Evolutionary conservation across 1,140 invertebrate genomes (phyloP), one percentile per base, ranked within the genome.

Genomic region (Drosophila dunni): DNA sequence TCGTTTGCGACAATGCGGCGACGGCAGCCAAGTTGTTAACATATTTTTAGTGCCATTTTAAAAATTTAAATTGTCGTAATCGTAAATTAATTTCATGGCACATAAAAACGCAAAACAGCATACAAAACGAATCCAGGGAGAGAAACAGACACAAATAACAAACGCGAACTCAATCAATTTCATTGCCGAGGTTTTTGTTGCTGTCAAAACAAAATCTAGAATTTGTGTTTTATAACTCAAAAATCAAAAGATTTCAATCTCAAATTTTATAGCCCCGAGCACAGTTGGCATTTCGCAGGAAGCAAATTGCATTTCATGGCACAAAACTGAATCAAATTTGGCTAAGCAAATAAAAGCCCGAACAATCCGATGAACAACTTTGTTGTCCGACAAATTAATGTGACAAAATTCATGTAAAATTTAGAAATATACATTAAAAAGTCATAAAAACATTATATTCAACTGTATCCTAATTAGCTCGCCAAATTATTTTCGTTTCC

Each of bases 11-110:
- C 80, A 79, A 81, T 70, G 75, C 75, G 78, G 46, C 73, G 61
- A 50, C 72, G 51, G 62, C 67, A 66, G 54, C 45, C 67, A 62
- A 77, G 74, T 80, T 83, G 84, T 89, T 84, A 70, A 79, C 84
- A 89, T 89, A 88, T 84, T 89, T 89, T 89, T 89, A 89, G 84
- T 89, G 78, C 68, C 67, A 78, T 84, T 88, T 91, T 91, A 91
- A 91, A 91, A 91, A 91, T 91, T 88, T 89, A 91, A 91, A 85
- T 91, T 91, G 78, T 91, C 90, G 85, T 90, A 89, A 89, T 90
- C 90, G 85, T 91, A 91, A 91, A 91, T 91, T 91, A 91, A 91
- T 91, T 91, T 91, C 85, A 91, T 91, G 85, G 90, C 75, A 74
- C 90, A 91, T 91, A 91, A 91, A 91, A 90, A 73, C 57, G 68